Base-by-base conservation (phyloP, 2,797 vertebrate species). In the Erpetoichthys calabaricus region DNA sequence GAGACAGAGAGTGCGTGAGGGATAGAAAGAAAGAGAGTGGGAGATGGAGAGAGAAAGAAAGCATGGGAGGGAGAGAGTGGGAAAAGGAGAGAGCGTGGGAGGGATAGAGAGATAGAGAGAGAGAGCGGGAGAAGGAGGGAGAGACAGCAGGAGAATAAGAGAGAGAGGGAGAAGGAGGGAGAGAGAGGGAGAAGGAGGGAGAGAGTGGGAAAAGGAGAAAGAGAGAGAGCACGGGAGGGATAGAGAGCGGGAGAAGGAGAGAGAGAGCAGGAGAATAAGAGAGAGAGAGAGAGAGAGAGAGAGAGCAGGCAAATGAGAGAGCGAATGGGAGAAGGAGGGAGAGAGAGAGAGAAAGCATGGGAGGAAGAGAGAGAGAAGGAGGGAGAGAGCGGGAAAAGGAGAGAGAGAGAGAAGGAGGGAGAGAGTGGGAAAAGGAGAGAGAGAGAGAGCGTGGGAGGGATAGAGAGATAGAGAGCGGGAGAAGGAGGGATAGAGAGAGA, bases 111-210 rank as follows among this genome's bases (percentile, higher is more conserved):
- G 54, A 56, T 6, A 41, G 44, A 53, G 44, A 42, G 25, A 44
- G 44, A 53, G 55, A 44, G 42, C n/a, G 6, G 45, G 7, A 44
- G 45, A n/a, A 6, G 44, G 41, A 41, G 45, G 45, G 4, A 44
- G 8, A 55, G 54, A 56, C n/a, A n/a, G n/a, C n/a, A n/a, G n/a
- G n/a, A n/a, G n/a, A n/a, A n/a, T n/a, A n/a, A n/a, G n/a, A n/a
- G n/a, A n/a, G n/a, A n/a, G n/a, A n/a, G n/a, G n/a, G n/a, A n/a
- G n/a, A n/a, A n/a, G 61, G 74, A 79, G 80, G 68, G 51, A 64
- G 77, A 42, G 47, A 3, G 65, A 71, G 70, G 75, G 71, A 74
- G 78, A 74, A 69, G 73, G 74, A 73, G 70, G 56, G 66, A 75
- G 73, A 75, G 66, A 66, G 66, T 73, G 70, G 72, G 73, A 77